These are phyloP conservation scores for Noturus placidus DNA, from an alignment of 2,113 vertebrate species.

Conservation along the genomic window DNA sequence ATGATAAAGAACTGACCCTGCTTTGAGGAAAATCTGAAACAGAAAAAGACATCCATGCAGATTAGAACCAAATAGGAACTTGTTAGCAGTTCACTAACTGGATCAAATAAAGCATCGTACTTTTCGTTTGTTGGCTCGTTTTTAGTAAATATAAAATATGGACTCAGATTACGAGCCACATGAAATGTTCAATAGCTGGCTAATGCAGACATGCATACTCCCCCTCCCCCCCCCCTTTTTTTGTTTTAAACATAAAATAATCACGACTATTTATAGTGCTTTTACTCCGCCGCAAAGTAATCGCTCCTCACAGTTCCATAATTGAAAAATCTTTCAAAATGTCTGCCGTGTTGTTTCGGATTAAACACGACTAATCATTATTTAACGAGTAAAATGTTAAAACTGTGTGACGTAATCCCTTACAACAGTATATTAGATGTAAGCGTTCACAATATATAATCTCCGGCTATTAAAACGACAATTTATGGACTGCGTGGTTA, in stretches of 20 bases:
- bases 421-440: neutral
- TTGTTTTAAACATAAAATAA: neutral
- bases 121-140: neutral
- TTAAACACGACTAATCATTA: neutral
- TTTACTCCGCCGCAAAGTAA: neutral
- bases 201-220: neutral
- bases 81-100: neutral
- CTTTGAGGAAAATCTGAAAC: neutral
- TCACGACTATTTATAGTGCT: neutral
- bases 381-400: neutral
- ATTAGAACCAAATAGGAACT: neutral
- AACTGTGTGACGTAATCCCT: neutral
- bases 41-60: neutral
- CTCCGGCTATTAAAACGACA: neutral
- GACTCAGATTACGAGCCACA: neutral
- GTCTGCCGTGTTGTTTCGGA: neutral
- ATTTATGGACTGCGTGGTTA: neutral
- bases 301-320: neutral
- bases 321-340: neutral
- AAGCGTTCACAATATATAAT: neutral
- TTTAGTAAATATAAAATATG: neutral
- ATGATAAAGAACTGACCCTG: conserved; percentile 7
- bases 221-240: too few species aligned
- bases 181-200: neutral
- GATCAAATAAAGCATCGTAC: neutral